phyloP scores from a whole-genome alignment of 2,113 vertebrate species.

The Arothron firmamentum region DNA sequence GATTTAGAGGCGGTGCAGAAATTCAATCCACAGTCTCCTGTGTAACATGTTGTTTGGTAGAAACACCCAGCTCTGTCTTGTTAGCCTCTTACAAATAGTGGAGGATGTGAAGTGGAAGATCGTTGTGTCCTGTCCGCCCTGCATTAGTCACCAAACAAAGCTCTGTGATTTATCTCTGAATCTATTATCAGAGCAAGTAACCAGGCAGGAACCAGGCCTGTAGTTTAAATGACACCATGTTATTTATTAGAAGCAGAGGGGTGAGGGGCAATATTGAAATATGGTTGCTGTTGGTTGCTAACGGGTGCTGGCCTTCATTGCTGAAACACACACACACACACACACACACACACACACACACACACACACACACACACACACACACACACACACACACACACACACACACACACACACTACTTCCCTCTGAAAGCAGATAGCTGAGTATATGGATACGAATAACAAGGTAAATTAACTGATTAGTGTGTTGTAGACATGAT shows the following conservation, averaged over 20 bases:
- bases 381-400: constrained; percentile 43
- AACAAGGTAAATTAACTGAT: constrained; percentile 30
- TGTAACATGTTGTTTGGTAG: constrained; percentile 27
- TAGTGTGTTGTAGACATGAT: constrained; percentile 8
- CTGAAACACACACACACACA: constrained; percentile 44
- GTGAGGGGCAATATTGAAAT: constrained; percentile 52
- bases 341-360: constrained; percentile 40
- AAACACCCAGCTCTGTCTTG: constrained; percentile 42
- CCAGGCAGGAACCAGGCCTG: constrained; percentile 56
- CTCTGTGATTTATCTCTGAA: constrained; percentile 59
- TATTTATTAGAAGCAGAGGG: constrained; percentile 49
- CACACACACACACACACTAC: constrained; percentile 35
- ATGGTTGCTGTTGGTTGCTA: constrained; percentile 50
- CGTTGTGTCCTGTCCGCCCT: constrained; percentile 42
- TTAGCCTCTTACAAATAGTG: constrained; percentile 33
- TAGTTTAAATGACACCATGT: constrained; percentile 58
- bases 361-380: constrained; percentile 41
- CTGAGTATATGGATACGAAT: constrained; percentile 27
- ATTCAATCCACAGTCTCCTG: constrained; percentile 41
- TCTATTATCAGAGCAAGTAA: constrained; percentile 67
- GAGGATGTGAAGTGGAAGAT: constrained; percentile 34
- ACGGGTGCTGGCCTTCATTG: constrained; percentile 55
- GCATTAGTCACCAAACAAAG: constrained; percentile 50
- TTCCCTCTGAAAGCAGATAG: constrained; percentile 32
- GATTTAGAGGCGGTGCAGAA: constrained; percentile 44